Percentiles rank a stretch among this genome's conserved stretches.
phyloP scores from a whole-genome alignment of 1,140 invertebrate species.

The Sinonovacula constricta region DNA sequence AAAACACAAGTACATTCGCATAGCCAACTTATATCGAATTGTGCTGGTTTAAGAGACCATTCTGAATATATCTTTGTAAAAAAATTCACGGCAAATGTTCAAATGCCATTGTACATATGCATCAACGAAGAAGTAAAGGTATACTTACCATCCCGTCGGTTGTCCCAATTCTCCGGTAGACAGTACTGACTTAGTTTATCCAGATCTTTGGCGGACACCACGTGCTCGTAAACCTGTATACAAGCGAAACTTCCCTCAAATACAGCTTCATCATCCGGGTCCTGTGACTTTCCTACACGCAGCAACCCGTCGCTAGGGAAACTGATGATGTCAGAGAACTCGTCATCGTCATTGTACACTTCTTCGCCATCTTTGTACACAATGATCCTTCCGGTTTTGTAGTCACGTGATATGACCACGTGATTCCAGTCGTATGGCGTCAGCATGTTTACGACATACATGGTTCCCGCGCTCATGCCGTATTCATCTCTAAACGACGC shows the following conservation, averaged over 20 bases:
- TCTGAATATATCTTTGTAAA: too few relatives aligned
- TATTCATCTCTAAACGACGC: constrained; percentile 47
- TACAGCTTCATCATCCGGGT: constrained; percentile 36
- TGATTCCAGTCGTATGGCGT: constrained; percentile 42
- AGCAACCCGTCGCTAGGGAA: constrained; percentile 35
- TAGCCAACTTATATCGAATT: too few relatives aligned
- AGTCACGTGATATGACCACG: constrained; percentile 38
- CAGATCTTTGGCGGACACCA: background rate
- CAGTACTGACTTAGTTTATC: background rate
- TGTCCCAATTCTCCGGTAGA: constrained; percentile 36
- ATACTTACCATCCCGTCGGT: constrained; percentile 29
- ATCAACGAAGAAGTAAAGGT: too few relatives aligned
- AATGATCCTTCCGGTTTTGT: constrained; percentile 26
- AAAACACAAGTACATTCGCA: too few relatives aligned
- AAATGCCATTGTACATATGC: too few relatives aligned
- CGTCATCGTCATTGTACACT: constrained; percentile 47
- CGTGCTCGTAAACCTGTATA: constrained; percentile 28
- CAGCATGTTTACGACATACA: constrained; percentile 45
- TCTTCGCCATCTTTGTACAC: constrained; percentile 46
- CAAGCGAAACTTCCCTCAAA: constrained; percentile 39
- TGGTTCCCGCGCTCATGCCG: constrained; percentile 47
- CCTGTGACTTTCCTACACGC: constrained; percentile 48
- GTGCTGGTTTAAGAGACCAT: too few relatives aligned
- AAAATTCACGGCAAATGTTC: too few relatives aligned
- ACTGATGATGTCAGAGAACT: constrained; percentile 48